Evolutionary conservation across 2,113 vertebrate genomes (phyloP), one percentile per base, ranked within the genome.

Genomic region (Cranoglanis bouderius): DNA sequence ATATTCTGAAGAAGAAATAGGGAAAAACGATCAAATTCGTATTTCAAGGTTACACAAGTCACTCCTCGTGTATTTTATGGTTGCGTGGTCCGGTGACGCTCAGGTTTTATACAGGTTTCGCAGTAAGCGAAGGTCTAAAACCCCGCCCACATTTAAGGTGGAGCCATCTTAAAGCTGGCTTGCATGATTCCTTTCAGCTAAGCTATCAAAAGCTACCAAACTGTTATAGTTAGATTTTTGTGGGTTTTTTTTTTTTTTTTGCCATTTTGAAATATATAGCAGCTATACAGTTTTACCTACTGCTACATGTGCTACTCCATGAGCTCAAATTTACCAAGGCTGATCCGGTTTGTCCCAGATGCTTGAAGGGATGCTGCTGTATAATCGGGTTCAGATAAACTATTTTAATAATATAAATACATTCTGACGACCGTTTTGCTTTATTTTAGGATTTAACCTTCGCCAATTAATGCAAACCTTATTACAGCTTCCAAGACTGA

Each of bases 81-180:
- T 12, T 26, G 10, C 8, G 12, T 6, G 1, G 6, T 19, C 0
- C 29, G 4, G 10, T 18, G 86, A 85, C 53, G 83, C 55, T 75
- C 32, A 1, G 0, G 32, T 18, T 88, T 88, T 61, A 85, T 89
- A 53, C 83, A 81, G 6, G 49, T 1, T 9, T 59, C 2, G 2
- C 16, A 29, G 2, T 6, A 9, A 6, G 18, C 4, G 74, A 1
- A 1, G 29, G 5, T 0, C 49, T 3, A 1, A 81, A 21, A 21
- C 55, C n/a, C 75, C 86, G 29, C 88, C 86, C 65, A 61, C 6
- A n/a, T 89, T 91, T 91, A 91, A 91, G 88, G 86, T 18, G 57
- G 88, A 59, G 1, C 55, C 2, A 18, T 8, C 21, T 24, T 12
- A 8, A 9, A 4, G 8, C 8, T 0, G 26, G 14, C 14, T 5